phyloP scores from a whole-genome alignment of 2,888 invertebrate species.

The Cotesia congregata region DNA sequence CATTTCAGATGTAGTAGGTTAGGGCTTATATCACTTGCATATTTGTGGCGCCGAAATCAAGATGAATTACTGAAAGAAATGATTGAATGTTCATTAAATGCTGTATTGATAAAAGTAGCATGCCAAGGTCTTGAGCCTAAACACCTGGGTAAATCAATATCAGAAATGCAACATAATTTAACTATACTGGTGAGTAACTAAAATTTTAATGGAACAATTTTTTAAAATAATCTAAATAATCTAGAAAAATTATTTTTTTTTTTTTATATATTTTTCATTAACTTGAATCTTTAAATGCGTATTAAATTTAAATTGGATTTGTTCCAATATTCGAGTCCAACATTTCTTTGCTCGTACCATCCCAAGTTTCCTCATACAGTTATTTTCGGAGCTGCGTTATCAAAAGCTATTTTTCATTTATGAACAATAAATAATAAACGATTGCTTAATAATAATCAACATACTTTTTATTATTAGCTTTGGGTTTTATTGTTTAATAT shows the following conservation, averaged over 20 bases:
- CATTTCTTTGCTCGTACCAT: slow-evolving; percentile 41
- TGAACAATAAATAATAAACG: slow-evolving; percentile 24
- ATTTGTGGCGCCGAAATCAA: slow-evolving; percentile 97
- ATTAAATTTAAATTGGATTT: slow-evolving; percentile 48
- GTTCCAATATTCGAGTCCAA: slow-evolving; percentile 48
- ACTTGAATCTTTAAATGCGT: slow-evolving; percentile 38
- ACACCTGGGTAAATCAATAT: slow-evolving; percentile 89
- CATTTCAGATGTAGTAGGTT: slow-evolving; percentile 86
- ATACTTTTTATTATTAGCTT: slow-evolving; percentile 9
- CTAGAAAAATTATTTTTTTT: slow-evolving; percentile 22
- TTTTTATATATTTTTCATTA: slow-evolving; percentile 35
- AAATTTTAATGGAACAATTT: slow-evolving; percentile 24
- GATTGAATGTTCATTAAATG: slow-evolving; percentile 92
- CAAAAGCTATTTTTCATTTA: slow-evolving; percentile 45
- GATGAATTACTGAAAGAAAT: slow-evolving; percentile 94
- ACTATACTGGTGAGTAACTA: slow-evolving; percentile 78
- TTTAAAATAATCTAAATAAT: slow-evolving; percentile 24
- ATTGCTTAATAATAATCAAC: slow-evolving; percentile 21
- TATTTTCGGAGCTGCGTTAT: slow-evolving; percentile 56
- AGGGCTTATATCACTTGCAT: slow-evolving; percentile 89
- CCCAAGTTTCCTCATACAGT: slow-evolving; percentile 50
- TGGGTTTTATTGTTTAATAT: not conserved
- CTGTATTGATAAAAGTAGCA: slow-evolving; percentile 98
- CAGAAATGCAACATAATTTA: slow-evolving; percentile 89
- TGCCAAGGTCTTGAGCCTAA: slow-evolving; percentile 91